Conservation (phyloP, 2,888 invertebrate species). For the Sphaerophoria taeniata region DNA sequence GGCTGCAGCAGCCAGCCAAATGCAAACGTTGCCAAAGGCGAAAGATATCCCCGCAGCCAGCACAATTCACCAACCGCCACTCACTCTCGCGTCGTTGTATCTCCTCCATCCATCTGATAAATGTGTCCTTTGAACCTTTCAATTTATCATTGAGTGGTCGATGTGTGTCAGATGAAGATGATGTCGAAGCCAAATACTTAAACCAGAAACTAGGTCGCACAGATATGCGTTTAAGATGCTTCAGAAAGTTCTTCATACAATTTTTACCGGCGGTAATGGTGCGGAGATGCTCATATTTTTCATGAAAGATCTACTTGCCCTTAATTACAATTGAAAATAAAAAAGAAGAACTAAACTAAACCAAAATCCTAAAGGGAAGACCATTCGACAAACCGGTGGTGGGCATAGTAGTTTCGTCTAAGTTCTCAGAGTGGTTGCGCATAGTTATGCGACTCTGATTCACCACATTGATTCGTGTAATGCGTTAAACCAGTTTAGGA, state of each 20-base stretch:
- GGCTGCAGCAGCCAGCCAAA: background rate
- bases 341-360: conserved; percentile 20
- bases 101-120: conserved; percentile 74
- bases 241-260: too few relatives aligned
- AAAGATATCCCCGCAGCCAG: conserved; percentile 39
- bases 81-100: conserved; percentile 72
- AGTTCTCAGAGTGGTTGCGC: conserved; percentile 1
- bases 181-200: conserved; percentile 46
- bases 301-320: background rate
- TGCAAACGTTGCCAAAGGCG: conserved; percentile 6
- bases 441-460: conserved; percentile 39
- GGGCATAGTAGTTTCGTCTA: too few relatives aligned
- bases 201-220: background rate
- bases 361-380: conserved; percentile 5
- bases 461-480: conserved; percentile 50
- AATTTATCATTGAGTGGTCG: conserved; percentile 74
- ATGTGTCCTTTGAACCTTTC: conserved; percentile 75
- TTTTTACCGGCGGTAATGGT: background rate
- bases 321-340: background rate
- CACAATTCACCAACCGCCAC: conserved; percentile 49
- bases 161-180: conserved; percentile 73
- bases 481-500: conserved; percentile 70
- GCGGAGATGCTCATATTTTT: background rate
- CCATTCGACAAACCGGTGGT: conserved; percentile 15
- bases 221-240: background rate